phyloP scores from a whole-genome alignment of 2,797 vertebrate genomes.

The Mormyrops attenuatus region DNA sequence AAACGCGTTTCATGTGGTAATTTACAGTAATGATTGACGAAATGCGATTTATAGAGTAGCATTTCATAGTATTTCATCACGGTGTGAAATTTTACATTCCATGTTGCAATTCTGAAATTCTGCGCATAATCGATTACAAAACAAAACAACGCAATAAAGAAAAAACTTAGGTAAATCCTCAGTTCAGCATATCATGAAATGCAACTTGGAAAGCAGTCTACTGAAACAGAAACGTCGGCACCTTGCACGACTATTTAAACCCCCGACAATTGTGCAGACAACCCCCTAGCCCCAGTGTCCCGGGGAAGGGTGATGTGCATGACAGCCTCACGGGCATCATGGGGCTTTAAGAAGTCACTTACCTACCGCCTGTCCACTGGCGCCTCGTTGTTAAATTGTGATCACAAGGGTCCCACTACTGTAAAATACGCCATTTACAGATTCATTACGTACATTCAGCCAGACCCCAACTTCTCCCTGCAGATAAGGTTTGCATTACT shows the following conservation, averaged over 20 bases:
- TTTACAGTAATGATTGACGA: not conserved
- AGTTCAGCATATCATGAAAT: not conserved
- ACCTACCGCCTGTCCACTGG: not conserved
- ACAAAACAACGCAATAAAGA: not conserved
- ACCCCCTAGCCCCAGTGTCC: not conserved
- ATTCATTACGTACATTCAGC: slow-evolving; percentile 28
- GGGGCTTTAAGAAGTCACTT: slow-evolving; percentile 6
- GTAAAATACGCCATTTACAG: not conserved
- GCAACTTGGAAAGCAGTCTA: not conserved
- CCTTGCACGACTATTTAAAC: not conserved
- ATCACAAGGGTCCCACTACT: not conserved
- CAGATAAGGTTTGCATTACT: slow-evolving; percentile 22
- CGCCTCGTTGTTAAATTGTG: not conserved
- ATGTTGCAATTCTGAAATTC: not conserved
- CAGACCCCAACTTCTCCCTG: slow-evolving; percentile 39
- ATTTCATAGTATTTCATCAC: slow-evolving; percentile 6
- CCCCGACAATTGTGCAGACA: not conserved
- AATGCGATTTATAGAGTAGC: not conserved
- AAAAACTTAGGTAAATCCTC: not conserved
- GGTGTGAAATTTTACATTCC: not conserved
- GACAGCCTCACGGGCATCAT: not conserved
- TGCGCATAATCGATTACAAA: not conserved
- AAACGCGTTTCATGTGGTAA: not conserved
- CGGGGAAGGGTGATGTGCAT: not conserved
- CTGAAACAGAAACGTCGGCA: not conserved